A percentile compares a stretch with the other conserved stretches of the same genome.
Evolutionary conservation across 2,888 invertebrate genomes (phyloP).

Genomic region (Oxyteleia sp.): DNA sequence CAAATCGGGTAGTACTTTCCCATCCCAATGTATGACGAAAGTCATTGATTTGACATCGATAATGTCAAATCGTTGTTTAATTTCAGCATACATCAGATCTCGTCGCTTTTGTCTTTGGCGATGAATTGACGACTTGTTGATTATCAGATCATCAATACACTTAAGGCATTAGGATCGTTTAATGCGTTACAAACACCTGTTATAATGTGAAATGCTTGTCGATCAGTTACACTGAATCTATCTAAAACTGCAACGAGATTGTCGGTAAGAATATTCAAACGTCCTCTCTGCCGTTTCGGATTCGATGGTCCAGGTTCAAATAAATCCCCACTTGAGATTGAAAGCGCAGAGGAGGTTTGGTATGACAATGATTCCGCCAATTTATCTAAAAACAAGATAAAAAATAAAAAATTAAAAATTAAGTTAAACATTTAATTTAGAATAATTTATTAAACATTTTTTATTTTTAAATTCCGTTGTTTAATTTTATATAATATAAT

Average conservation of each 20-base stretch:
- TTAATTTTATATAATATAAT: no score
- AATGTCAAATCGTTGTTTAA: background rate
- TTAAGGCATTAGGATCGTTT: constrained; percentile 11
- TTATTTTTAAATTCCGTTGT: no score
- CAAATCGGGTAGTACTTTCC: constrained; percentile 14
- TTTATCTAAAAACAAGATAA: no score
- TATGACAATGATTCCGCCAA: no score
- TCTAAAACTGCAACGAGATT: constrained; percentile 33
- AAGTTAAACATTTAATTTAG: no score
- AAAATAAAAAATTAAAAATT: no score
- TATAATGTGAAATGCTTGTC: constrained; percentile 28
- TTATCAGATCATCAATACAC: constrained; percentile 18
- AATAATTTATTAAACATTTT: no score
- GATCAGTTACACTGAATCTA: constrained; percentile 23
- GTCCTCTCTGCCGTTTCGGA: constrained; percentile 16
- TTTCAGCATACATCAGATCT: constrained; percentile 2
- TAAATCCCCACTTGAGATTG: background rate
- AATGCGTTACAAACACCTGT: constrained; percentile 32
- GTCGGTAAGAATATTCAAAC: constrained; percentile 19
- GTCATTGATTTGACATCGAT: background rate
- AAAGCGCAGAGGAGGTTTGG: no score
- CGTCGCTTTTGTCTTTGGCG: constrained; percentile 8
- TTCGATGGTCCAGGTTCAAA: constrained; percentile 8
- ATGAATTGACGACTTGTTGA: constrained; percentile 28
- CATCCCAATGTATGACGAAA: constrained; percentile 16